These are phyloP conservation scores for Trididemnum nubilum DNA, from an alignment of 23 tunicate species.

Conservation along the genomic window DNA sequence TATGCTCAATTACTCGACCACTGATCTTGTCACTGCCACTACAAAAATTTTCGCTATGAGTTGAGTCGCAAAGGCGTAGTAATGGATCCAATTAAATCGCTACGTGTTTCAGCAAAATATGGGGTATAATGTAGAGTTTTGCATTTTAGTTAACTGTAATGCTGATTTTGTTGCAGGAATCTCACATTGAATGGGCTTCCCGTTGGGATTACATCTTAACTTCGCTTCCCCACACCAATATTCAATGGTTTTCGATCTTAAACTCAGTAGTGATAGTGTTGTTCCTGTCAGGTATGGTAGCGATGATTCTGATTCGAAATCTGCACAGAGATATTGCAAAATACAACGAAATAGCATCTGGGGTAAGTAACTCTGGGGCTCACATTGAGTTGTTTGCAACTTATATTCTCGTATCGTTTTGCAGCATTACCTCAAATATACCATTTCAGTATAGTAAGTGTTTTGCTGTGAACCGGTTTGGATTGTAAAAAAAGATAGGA, in stretches of 20 bases:
- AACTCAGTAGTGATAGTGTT: conserved; percentile 96
- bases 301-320: conserved; percentile 92
- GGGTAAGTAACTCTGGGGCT: conserved; percentile 46
- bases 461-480: neutral
- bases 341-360: conserved; percentile 89
- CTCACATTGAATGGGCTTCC: conserved; percentile 85
- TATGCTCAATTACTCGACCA: too few relatives aligned
- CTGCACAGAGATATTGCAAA: conserved; percentile 93
- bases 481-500: too few relatives aligned
- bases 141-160: too few relatives aligned
- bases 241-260: conserved; percentile 99
- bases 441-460: neutral
- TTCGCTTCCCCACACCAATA: conserved; percentile 84
- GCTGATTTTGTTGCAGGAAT: too few relatives aligned
- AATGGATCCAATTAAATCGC: too few relatives aligned
- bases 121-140: too few relatives aligned
- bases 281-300: conserved; percentile 99
- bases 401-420: neutral
- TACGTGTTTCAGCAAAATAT: too few relatives aligned
- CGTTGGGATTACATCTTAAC: conserved; percentile 98
- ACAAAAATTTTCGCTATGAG: too few relatives aligned
- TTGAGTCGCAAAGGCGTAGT: too few relatives aligned
- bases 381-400: neutral
- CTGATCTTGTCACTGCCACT: too few relatives aligned
- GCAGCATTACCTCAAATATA: neutral